Evolutionary conservation across 2,888 invertebrate species (phyloP), one percentile per base, ranked within the genome.

Genomic region (Smittia aterrima): DNA sequence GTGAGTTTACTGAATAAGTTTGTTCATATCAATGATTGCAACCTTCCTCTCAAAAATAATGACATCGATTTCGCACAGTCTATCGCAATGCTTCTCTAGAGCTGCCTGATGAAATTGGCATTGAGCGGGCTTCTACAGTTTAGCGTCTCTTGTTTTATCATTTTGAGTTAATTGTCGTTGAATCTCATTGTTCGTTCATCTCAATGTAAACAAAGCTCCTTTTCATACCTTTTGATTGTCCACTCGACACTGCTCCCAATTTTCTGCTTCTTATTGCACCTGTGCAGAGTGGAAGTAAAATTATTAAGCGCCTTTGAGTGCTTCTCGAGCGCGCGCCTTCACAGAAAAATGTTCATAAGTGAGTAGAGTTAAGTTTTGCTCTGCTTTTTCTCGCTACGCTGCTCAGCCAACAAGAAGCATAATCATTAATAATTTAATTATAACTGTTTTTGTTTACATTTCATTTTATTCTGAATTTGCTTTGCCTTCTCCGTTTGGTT

Each of bases 351-450:
- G 16, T 3, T 58, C 58, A 4, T 58, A 22, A 58, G 22, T 58
- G 58, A 11, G 38, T 11, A 38, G 13, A 47, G 47, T 58, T 3
- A 1, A 58, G n/a, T 27, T 20, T 22, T 27, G 64, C 27, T 70
- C 70, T 70, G 22, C 53, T 54, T 70, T 70, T 66, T 27, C 54
- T 27, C 32, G 24, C 27, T 6, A 16, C 25, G 68, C 47, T 47
- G 47, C 70, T 70, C 24, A 40, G 11, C 27, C 25, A n/a, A 47
- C 24, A 1, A 54, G 53, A 18, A 70, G 41, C 22, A 20, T 72
- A 62, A 72, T 74, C 74, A 66, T 74, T 66, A 74, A 74, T 74
- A 74, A 74, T 74, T 74, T 74, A 74, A 74, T 74, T 74, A 47
- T 74, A 74, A 74, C 74, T 64, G 74, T 64, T 64, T 40, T 27